Base-by-base conservation (phyloP, 2,113 vertebrate species). In the Indicator indicator region DNA sequence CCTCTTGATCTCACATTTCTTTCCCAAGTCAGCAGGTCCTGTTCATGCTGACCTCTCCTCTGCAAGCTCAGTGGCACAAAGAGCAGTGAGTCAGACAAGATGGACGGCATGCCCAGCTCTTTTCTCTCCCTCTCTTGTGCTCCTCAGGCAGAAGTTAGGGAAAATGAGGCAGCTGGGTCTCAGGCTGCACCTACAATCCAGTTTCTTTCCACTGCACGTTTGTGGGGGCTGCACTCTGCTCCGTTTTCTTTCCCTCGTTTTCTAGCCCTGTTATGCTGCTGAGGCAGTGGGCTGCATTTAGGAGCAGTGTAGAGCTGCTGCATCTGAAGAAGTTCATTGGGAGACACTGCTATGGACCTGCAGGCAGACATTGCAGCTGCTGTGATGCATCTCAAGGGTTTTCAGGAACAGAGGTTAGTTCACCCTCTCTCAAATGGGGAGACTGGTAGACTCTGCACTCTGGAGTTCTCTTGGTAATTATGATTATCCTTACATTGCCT, bases 121-220 rank as follows among this genome's bases (percentile, higher is more conserved):
- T 73, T 73, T 16, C 30, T 70, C 33, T 71, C 42, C 24, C 21
- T 55, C 32, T 0, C 0, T 27, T 40, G 0, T 21, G 44, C 23
- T 72, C 28, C 36, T 83, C 19, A 36, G 21, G 23, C 16, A 85
- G 55, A 56, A 42, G 12, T 8, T 40, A 63, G 28, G 14, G 11
- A 12, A 13, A 60, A 59, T 40, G 63, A 74, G 19, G 38, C 17
- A 71, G 0, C 24, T 55, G n/a, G 5, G 3, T 38, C 60, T 86
- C 33, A 42, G 54, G 58, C 38, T 17, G 40, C 28, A 48, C 16
- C 52, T 64, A 30, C 23, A 27, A 64, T 68, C 86, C 42, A 55
- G 16, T 28, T 89, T 56, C 44, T 83, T 91, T 77, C 26, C 27
- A 52, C 56, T 81, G 42, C 3, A 11, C 4, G 1, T 78, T 65